These are phyloP conservation scores for Centroberyx gerrardi DNA, from an alignment of 2,797 vertebrate species.

Conservation along the genomic window DNA sequence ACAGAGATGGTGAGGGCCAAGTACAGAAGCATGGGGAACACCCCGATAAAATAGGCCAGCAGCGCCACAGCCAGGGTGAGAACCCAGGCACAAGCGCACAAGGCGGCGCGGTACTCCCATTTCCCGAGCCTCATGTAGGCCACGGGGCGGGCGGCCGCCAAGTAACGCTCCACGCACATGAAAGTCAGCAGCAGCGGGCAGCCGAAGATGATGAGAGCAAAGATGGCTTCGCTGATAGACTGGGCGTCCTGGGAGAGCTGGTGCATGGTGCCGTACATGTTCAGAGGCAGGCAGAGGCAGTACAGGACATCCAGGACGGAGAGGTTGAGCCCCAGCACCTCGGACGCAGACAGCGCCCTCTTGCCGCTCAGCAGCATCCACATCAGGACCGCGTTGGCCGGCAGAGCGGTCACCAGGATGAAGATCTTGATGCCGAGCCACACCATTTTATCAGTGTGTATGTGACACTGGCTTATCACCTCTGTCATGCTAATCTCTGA, in stretches of 20 bases:
- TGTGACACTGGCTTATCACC: constrained; percentile 35
- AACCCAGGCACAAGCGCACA: constrained; percentile 34
- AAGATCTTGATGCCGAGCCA: constrained; percentile 45
- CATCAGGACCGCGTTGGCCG: constrained; percentile 53
- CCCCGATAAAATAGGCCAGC: constrained; percentile 5
- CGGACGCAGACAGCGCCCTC: constrained; percentile 51
- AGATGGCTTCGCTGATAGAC: neutral
- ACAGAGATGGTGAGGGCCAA: constrained; percentile 30
- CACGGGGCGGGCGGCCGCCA: constrained; percentile 36
- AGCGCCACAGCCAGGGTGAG: constrained; percentile 21
- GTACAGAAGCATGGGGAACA: constrained; percentile 14
- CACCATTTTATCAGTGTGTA: rapidly evolving
- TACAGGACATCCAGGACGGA: constrained; percentile 53
- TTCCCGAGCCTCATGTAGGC: constrained; percentile 30
- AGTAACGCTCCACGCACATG: constrained; percentile 65
- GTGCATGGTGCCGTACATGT: constrained; percentile 16
- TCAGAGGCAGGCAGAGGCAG: constrained; percentile 57
- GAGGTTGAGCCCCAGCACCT: constrained; percentile 69
- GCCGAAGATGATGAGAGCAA: constrained; percentile 43
- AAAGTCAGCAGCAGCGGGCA: constrained; percentile 58
- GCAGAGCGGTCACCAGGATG: constrained; percentile 40
- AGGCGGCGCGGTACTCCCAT: constrained; percentile 10
- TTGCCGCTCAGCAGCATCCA: constrained; percentile 59
- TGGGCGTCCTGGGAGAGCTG: neutral
- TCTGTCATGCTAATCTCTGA: neutral